Conservation (phyloP, 2,888 invertebrate species). For the Campoplex nolae region DNA sequence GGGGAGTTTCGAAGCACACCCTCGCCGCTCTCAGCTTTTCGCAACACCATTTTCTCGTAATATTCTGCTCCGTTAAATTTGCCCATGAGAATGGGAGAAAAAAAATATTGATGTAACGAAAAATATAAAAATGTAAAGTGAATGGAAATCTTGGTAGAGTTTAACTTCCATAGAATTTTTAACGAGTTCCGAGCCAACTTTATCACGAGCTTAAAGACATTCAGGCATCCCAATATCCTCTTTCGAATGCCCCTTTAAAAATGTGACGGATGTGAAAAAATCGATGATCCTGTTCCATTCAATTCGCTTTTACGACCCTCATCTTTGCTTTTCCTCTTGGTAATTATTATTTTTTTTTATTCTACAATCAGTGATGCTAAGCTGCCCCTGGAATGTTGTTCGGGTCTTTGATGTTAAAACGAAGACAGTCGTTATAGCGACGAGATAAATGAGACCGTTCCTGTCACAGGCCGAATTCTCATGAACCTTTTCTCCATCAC, state of each 20-base stretch:
- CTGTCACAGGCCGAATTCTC: not conserved
- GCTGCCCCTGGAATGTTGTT: not conserved
- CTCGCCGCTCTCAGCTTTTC: not conserved
- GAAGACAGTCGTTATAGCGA: conserved; percentile 29
- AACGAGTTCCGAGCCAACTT: conserved; percentile 23
- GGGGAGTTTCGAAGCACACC: conserved; percentile 24
- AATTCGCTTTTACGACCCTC: not conserved
- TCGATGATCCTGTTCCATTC: not conserved
- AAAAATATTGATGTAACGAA: not conserved
- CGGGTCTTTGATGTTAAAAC: conserved; percentile 10
- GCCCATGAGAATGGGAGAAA: not conserved
- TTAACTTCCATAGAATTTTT: conserved; percentile 34
- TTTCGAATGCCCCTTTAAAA: conserved; percentile 3
- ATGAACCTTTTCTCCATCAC: not conserved
- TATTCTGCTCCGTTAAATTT: conserved; percentile 8
- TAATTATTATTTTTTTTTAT: not conserved
- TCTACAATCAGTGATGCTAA: not conserved
- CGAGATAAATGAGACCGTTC: conserved; percentile 33
- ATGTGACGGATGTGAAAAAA: conserved; percentile 4
- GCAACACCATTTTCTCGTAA: conserved; percentile 22
- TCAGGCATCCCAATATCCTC: not conserved
- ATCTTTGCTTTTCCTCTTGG: not conserved
- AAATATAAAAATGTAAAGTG: not conserved
- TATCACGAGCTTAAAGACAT: conserved; percentile 17
- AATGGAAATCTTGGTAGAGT: not conserved